Conservation (phyloP, 2,113 vertebrate species). For the Coracopsis vasa region DNA sequence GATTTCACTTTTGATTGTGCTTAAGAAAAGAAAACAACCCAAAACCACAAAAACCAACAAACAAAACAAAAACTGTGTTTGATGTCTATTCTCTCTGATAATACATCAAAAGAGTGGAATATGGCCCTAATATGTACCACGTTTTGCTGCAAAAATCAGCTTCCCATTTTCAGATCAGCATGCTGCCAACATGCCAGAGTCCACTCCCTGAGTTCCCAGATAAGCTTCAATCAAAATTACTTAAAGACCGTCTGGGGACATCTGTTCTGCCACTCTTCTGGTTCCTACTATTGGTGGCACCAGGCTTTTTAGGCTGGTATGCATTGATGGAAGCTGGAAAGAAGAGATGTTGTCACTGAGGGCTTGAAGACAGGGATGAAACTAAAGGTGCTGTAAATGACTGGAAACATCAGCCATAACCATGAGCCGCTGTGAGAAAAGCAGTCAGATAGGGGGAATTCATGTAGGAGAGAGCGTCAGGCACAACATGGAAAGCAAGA, state of each 20-base stretch:
- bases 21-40: background rate
- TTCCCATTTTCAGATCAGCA: fast-evolving
- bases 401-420: background rate
- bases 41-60: background rate
- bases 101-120: background rate
- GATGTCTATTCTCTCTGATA: background rate
- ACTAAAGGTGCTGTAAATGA: background rate
- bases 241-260: background rate
- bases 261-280: background rate
- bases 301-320: background rate
- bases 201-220: fast-evolving
- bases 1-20: background rate
- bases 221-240: background rate
- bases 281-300: background rate
- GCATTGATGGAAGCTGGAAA: fast-evolving
- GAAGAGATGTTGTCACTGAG: background rate
- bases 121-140: background rate
- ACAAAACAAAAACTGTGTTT: background rate
- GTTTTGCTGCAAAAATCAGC: background rate
- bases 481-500: background rate
- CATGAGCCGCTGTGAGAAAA: background rate
- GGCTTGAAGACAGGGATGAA: background rate
- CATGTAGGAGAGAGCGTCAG: background rate
- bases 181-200: background rate
- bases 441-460: background rate